Conservation (phyloP, 1,140 invertebrate species). For the Teleopsis dalmanni region DNA sequence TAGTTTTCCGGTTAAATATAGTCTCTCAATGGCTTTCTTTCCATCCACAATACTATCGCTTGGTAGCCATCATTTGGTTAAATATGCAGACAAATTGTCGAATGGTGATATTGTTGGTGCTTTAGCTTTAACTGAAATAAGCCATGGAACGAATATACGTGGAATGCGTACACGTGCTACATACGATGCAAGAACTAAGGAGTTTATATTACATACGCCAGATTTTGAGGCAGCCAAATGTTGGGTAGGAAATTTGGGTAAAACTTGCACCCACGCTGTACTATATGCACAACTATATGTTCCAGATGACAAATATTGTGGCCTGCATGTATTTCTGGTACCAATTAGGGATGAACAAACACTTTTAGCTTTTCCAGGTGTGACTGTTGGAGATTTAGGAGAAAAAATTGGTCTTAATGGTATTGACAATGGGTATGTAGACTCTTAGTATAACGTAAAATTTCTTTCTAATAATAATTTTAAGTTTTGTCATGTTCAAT, state of each 20-base stretch:
- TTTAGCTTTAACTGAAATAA: conserved; percentile 79
- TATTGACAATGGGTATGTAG: conserved; percentile 68
- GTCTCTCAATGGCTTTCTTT: conserved; percentile 55
- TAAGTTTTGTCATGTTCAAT: conserved; percentile 73
- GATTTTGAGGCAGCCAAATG: conserved; percentile 82
- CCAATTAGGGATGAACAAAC: conserved; percentile 68
- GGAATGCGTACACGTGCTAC: conserved; percentile 75
- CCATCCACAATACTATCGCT: conserved; percentile 48
- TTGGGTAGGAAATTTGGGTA: conserved; percentile 61
- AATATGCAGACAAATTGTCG: conserved; percentile 53
- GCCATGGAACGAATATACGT: conserved; percentile 79
- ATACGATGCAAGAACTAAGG: conserved; percentile 61
- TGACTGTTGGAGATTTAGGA: conserved; percentile 74
- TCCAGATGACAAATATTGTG: conserved; percentile 63
- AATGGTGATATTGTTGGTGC: conserved; percentile 58
- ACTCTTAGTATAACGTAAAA: too few species aligned
- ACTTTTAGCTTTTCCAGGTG: conserved; percentile 60
- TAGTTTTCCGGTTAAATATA: conserved; percentile 56
- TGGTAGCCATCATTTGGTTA: conserved; percentile 54
- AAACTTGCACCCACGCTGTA: conserved; percentile 76
- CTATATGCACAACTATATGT: conserved; percentile 81
- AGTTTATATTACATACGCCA: conserved; percentile 74
- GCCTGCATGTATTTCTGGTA: conserved; percentile 73
- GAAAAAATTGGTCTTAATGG: conserved; percentile 76
- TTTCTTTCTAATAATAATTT: conserved; percentile 3